Evolutionary conservation across 2,797 vertebrate genomes (phyloP).

Genomic region (Protonibea diacanthus): DNA sequence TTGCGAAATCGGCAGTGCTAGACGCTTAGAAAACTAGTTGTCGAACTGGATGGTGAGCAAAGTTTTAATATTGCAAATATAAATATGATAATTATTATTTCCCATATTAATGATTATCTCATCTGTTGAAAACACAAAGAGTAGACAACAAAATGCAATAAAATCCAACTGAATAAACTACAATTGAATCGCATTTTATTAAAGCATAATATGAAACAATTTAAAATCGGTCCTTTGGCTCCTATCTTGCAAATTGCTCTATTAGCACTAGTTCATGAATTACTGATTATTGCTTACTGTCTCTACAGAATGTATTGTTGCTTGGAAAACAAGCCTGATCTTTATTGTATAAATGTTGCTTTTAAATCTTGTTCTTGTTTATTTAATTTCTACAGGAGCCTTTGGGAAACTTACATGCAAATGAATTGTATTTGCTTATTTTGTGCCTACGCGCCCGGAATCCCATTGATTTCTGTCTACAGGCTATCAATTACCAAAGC

Average conservation of each 20-base stretch:
- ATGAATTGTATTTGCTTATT: constrained; percentile 58
- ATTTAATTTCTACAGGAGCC: constrained; percentile 46
- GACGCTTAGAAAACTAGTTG: neutral
- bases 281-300: constrained; percentile 42
- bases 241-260: constrained; percentile 35
- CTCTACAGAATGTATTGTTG: constrained; percentile 35
- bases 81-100: neutral
- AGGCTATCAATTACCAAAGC: constrained; percentile 63
- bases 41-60: neutral
- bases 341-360: constrained; percentile 39
- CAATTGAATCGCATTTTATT: neutral
- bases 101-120: neutral
- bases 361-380: constrained; percentile 49
- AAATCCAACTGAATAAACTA: neutral
- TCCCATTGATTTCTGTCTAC: constrained; percentile 65
- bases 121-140: neutral
- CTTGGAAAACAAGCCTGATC: constrained; percentile 31
- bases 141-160: neutral
- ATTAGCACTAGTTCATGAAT: constrained; percentile 26
- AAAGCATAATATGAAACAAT: neutral
- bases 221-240: constrained; percentile 21
- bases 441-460: constrained; percentile 45
- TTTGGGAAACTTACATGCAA: constrained; percentile 48
- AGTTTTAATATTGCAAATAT: neutral
- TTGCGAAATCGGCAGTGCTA: neutral